These are phyloP conservation scores for Furcula furcula DNA, from an alignment of 2,888 invertebrate genomes.

Conservation along the genomic window DNA sequence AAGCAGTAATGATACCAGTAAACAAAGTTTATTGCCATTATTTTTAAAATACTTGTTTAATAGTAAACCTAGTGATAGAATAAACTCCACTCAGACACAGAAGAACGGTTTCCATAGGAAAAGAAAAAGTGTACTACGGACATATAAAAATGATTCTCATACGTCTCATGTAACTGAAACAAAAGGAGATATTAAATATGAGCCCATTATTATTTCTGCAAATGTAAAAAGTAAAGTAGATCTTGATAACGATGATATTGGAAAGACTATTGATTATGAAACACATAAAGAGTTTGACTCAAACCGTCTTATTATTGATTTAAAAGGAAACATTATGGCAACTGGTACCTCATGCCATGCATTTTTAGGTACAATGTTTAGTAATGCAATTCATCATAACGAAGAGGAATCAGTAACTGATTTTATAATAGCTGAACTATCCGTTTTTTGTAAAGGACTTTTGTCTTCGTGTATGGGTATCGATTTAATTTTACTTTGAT, in stretches of 20 bases:
- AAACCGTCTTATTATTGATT: slow-evolving; percentile 53
- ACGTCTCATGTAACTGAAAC: slow-evolving; percentile 9
- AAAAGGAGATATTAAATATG: slow-evolving; percentile 18
- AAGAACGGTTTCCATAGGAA: slow-evolving; percentile 11
- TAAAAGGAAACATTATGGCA: slow-evolving; percentile 67
- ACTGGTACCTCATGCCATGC: slow-evolving; percentile 65
- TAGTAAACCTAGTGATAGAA: slow-evolving; percentile 23
- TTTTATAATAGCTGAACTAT: slow-evolving; percentile 63
- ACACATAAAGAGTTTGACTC: slow-evolving; percentile 18
- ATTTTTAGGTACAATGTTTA: slow-evolving; percentile 65
- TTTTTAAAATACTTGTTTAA: slow-evolving; percentile 55
- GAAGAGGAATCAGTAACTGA: slow-evolving; percentile 53
- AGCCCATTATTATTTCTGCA: slow-evolving; percentile 35
- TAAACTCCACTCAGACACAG: slow-evolving; percentile 11
- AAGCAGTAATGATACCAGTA: slow-evolving; percentile 16
- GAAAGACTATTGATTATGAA: slow-evolving; percentile 4
- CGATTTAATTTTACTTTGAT: slow-evolving; percentile 64
- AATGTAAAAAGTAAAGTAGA: slow-evolving; percentile 28
- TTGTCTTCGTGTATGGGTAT: slow-evolving; percentile 66
- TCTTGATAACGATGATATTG: slow-evolving; percentile 1
- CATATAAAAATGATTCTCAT: slow-evolving; percentile 9
- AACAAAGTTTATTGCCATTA: slow-evolving; percentile 41
- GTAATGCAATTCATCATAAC: slow-evolving; percentile 46
- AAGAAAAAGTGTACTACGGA: slow-evolving; percentile 20
- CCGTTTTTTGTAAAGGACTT: slow-evolving; percentile 68